Evolutionary conservation across 2,113 vertebrate genomes (phyloP).

Genomic region (Dromiciops gliroides): DNA sequence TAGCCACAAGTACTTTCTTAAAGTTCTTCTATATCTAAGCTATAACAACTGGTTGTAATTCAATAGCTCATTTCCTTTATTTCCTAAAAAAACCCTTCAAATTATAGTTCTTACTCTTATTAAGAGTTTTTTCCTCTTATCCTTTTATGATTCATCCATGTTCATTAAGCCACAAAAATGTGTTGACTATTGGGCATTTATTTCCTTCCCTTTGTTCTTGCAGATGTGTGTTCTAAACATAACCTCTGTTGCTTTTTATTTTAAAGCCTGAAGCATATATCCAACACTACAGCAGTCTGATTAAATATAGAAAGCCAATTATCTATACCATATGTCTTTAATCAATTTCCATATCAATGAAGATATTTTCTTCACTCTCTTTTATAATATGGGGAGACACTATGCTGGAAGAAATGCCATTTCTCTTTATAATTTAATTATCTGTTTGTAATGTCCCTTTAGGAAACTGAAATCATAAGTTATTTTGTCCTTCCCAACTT

Average conservation of each 20-base stretch:
- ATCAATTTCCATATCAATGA: slow-evolving; percentile 21
- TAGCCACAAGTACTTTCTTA: slow-evolving; percentile 19
- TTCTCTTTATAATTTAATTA: slow-evolving; percentile 34
- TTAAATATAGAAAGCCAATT: slow-evolving; percentile 38
- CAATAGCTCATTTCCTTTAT: slow-evolving; percentile 35
- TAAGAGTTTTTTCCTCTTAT: background rate
- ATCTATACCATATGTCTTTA: slow-evolving; percentile 8
- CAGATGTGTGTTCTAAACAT: slow-evolving; percentile 40
- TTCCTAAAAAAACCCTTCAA: background rate
- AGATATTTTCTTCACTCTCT: background rate
- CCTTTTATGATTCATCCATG: background rate
- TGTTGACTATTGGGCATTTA: slow-evolving; percentile 30
- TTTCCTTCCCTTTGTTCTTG: slow-evolving; percentile 39
- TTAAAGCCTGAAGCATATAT: background rate
- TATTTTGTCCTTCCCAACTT: background rate
- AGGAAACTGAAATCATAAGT: slow-evolving; percentile 1
- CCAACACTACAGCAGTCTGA: background rate
- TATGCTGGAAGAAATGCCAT: background rate
- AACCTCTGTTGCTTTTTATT: slow-evolving; percentile 3
- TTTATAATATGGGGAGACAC: slow-evolving; percentile 30
- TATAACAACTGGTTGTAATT: slow-evolving; percentile 37
- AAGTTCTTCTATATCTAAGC: background rate
- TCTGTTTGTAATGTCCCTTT: slow-evolving; percentile 21
- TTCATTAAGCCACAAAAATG: slow-evolving; percentile 12
- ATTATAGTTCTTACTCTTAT: background rate